phyloP scores from a whole-genome alignment of 2,888 invertebrate species.

The Ophion ventricosus region DNA sequence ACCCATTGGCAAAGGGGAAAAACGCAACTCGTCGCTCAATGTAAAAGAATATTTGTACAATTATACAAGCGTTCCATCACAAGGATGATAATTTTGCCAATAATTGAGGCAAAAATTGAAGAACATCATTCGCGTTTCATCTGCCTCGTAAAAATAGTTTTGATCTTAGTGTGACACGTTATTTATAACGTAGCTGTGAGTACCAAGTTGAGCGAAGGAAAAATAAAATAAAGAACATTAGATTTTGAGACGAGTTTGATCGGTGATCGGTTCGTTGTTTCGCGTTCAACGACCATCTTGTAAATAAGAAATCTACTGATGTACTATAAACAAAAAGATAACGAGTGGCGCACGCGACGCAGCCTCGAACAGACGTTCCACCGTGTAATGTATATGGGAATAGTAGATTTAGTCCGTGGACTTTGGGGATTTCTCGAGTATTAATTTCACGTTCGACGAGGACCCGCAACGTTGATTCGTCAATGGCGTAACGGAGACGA shows the following conservation, averaged over 20 bases:
- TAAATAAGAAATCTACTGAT: constrained; percentile 59
- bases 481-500: background rate
- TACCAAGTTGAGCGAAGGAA: constrained; percentile 16
- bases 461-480: background rate
- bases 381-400: constrained; percentile 38
- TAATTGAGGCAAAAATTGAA: constrained; percentile 8
- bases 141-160: constrained; percentile 6
- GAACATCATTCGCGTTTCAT: constrained; percentile 10
- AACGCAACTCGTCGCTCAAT: background rate
- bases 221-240: constrained; percentile 18
- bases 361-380: constrained; percentile 26
- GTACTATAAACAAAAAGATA: constrained; percentile 44
- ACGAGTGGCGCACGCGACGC: background rate
- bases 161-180: constrained; percentile 4
- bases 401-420: constrained; percentile 28
- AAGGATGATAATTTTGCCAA: background rate
- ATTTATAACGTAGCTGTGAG: background rate
- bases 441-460: constrained; percentile 30
- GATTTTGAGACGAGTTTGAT: constrained; percentile 36
- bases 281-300: constrained; percentile 38
- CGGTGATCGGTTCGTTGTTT: constrained; percentile 32
- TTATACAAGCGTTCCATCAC: background rate
- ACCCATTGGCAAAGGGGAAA: background rate
- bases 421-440: constrained; percentile 23
- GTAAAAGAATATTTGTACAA: background rate